A percentile compares a stretch with the other conserved stretches of the same genome.
phyloP scores from a whole-genome alignment of 2,113 vertebrate species.

The Brachyhypopomus gauderio region DNA sequence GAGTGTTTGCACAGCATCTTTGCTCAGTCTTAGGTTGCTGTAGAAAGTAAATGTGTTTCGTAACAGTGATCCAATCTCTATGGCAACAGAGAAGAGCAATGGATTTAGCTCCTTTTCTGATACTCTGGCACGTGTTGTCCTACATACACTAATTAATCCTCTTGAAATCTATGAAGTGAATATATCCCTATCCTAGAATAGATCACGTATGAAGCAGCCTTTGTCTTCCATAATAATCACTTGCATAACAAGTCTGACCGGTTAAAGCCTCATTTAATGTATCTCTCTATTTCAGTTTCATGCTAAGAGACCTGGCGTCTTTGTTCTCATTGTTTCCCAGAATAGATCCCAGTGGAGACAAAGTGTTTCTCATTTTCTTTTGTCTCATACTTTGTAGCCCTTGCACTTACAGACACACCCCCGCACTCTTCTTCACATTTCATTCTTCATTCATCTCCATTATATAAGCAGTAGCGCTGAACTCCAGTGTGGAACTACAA shows the following conservation, averaged over 20 bases:
- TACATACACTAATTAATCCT: conserved; percentile 21
- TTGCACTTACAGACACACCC: conserved; percentile 8
- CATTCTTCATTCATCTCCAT: background rate
- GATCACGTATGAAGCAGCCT: background rate
- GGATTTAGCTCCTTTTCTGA: conserved; percentile 24
- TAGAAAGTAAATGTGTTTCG: conserved; percentile 50
- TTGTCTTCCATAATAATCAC: conserved; percentile 31
- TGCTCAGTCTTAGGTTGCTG: conserved; percentile 46
- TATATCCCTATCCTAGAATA: background rate
- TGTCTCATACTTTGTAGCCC: conserved; percentile 11
- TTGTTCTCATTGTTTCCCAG: conserved; percentile 38
- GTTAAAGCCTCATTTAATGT: conserved; percentile 12
- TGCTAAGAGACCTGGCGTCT: conserved; percentile 8
- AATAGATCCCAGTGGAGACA: conserved; percentile 21
- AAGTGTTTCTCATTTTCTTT: conserved; percentile 21
- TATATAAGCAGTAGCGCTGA: background rate
- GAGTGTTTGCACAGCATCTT: conserved; percentile 20
- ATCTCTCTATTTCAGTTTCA: conserved; percentile 15
- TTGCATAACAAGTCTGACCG: no score
- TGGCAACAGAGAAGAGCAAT: conserved; percentile 52
- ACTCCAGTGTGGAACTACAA: background rate
- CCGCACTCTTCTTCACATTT: conserved; percentile 12
- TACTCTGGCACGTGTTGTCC: conserved; percentile 1
- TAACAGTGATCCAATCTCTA: conserved; percentile 55
- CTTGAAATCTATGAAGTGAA: conserved; percentile 32